Conservation (phyloP, 2,888 invertebrate species). For the Drosophila villosipedis region DNA sequence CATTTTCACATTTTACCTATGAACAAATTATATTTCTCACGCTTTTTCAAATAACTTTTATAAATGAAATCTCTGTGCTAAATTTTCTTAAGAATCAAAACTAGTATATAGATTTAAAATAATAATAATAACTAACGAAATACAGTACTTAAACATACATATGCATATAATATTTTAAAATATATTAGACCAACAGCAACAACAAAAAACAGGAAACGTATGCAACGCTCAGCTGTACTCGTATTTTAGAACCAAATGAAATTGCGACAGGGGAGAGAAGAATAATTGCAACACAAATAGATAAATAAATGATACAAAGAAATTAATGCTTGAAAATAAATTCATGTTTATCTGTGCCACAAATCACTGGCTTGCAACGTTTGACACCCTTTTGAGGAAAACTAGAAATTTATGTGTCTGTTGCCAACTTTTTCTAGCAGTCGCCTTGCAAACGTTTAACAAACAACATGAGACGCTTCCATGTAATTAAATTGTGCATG, state of each 20-base stretch:
- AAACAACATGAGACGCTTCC: conserved; percentile 47
- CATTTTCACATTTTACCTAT: not conserved
- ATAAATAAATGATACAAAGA: conserved; percentile 36
- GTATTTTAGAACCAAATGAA: conserved; percentile 58
- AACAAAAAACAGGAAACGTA: conserved; percentile 26
- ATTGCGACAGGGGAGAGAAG: conserved; percentile 27
- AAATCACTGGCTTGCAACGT: conserved; percentile 60
- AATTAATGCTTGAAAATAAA: conserved; percentile 51
- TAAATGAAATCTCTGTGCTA: conserved; percentile 70
- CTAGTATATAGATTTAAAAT: conserved; percentile 46
- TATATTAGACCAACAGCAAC: conserved; percentile 31
- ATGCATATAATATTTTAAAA: conserved; percentile 28
- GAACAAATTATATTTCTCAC: conserved; percentile 25
- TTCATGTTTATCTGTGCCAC: conserved; percentile 26
- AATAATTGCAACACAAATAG: conserved; percentile 21
- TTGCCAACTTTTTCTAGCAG: conserved; percentile 27
- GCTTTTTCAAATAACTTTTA: conserved; percentile 34
- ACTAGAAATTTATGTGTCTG: conserved; percentile 11
- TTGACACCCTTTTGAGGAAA: conserved; percentile 58
- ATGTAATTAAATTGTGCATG: conserved; percentile 30
- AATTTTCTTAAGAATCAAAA: conserved; percentile 74
- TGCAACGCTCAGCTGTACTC: conserved; percentile 57
- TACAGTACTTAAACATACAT: conserved; percentile 47
- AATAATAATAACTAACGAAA: conserved; percentile 46
- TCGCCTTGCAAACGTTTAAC: conserved; percentile 20